Evolutionary conservation across 1,140 invertebrate genomes (phyloP).

Genomic region (Drosophila arizonae): DNA sequence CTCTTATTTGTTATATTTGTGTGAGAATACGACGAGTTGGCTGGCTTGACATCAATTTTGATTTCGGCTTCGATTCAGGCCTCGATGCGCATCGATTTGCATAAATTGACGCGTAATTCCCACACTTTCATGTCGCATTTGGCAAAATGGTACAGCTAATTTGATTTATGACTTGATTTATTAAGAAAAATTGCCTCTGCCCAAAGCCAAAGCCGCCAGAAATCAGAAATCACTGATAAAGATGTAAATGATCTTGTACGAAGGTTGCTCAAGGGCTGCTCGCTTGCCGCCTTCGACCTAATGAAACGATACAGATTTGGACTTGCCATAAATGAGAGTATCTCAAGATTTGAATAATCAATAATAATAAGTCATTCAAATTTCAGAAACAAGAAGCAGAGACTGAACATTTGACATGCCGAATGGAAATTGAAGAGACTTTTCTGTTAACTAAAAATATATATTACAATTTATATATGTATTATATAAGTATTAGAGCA

Average conservation of each 20-base stretch:
- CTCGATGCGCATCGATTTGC: slow-evolving; percentile 50
- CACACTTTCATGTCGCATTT: slow-evolving; percentile 77
- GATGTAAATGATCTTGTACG: slow-evolving; percentile 32
- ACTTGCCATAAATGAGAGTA: neutral
- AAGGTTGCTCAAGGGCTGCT: slow-evolving; percentile 19
- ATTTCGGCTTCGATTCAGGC: slow-evolving; percentile 25
- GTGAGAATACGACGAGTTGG: slow-evolving; percentile 33
- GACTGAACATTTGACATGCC: no score
- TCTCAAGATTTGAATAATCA: neutral
- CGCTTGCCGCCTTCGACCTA: neutral
- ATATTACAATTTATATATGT: no score
- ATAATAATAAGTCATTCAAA: no score
- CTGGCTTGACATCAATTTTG: slow-evolving; percentile 37
- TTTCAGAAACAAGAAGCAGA: no score
- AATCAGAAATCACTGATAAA: slow-evolving; percentile 19
- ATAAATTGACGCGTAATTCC: slow-evolving; percentile 76
- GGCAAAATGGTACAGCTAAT: slow-evolving; percentile 73
- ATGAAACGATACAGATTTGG: neutral
- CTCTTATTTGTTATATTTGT: slow-evolving; percentile 22
- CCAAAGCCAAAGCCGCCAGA: slow-evolving; percentile 6
- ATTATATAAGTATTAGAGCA: no score
- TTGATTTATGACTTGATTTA: slow-evolving; percentile 73
- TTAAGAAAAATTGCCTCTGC: slow-evolving; percentile 59
- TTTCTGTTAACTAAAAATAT: no score
- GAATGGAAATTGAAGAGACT: no score